Evolutionary conservation across 2,797 vertebrate genomes (phyloP).

Genomic region (Microtus californicus): DNA sequence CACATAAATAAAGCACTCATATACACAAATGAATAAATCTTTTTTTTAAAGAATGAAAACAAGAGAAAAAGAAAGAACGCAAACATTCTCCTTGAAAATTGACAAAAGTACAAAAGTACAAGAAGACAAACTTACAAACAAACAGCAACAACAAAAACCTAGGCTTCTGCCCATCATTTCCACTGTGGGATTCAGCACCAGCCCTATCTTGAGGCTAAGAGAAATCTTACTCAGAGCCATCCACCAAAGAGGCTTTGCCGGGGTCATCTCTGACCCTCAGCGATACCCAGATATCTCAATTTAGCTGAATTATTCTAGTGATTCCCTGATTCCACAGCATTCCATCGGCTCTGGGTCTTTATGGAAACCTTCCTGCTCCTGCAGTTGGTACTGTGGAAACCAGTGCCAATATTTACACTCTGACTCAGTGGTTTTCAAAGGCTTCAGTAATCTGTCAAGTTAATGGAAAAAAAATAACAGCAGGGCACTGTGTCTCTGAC

Average conservation of each 20-base stretch:
- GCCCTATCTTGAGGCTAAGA: not conserved
- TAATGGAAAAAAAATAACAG: slow-evolving; percentile 16
- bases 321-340: slow-evolving; percentile 25
- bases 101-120: not conserved
- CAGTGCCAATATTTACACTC: slow-evolving; percentile 64
- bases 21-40: not conserved
- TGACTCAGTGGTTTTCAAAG: slow-evolving; percentile 58
- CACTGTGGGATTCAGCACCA: not conserved
- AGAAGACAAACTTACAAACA: not conserved
- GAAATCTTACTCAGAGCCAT: not conserved
- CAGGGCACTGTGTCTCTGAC: not conserved
- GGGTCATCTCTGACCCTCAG: not conserved
- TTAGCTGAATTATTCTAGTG: slow-evolving; percentile 36
- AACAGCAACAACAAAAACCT: not conserved
- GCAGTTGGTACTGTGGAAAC: not conserved
- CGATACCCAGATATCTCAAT: not conserved
- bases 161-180: not conserved
- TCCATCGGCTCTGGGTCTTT: slow-evolving; percentile 20
- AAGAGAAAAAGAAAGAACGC: not conserved
- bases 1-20: not conserved
- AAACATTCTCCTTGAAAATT: not conserved
- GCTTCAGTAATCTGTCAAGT: not conserved
- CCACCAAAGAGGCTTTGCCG: not conserved
- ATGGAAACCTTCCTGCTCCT: not conserved
- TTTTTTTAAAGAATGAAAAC: not conserved